phyloP scores from a whole-genome alignment of 2,797 vertebrate species.

The Tapirus indicus region DNA sequence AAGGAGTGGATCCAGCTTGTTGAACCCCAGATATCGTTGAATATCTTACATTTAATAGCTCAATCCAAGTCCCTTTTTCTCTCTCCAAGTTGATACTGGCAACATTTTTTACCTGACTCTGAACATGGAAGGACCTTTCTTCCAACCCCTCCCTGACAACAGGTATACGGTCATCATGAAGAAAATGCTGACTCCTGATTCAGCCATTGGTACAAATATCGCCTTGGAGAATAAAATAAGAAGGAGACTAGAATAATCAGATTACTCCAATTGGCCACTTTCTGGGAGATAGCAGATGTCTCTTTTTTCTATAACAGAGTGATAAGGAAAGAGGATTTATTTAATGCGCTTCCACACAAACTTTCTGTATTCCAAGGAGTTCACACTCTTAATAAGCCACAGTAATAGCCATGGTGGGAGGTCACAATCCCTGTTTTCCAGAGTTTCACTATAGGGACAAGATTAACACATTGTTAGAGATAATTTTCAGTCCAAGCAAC shows the following conservation, averaged over 20 bases:
- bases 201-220: not conserved
- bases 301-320: not conserved
- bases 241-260: not conserved
- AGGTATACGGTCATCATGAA: not conserved
- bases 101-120: not conserved
- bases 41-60: not conserved
- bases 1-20: not conserved
- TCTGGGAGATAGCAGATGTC: not conserved
- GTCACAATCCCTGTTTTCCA: not conserved
- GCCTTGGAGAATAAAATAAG: not conserved
- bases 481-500: not conserved
- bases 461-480: not conserved
- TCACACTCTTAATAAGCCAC: not conserved
- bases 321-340: not conserved
- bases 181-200: not conserved
- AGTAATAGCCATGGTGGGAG: not conserved
- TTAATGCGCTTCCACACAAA: not conserved
- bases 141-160: not conserved
- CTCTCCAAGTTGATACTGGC: not conserved
- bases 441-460: not conserved
- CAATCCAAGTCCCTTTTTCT: not conserved
- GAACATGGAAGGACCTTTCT: not conserved
- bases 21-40: not conserved
- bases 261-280: not conserved
- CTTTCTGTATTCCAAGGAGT: not conserved